Evolutionary conservation across 2,113 vertebrate genomes (phyloP).

Genomic region (Ceyx cyanopectus): DNA sequence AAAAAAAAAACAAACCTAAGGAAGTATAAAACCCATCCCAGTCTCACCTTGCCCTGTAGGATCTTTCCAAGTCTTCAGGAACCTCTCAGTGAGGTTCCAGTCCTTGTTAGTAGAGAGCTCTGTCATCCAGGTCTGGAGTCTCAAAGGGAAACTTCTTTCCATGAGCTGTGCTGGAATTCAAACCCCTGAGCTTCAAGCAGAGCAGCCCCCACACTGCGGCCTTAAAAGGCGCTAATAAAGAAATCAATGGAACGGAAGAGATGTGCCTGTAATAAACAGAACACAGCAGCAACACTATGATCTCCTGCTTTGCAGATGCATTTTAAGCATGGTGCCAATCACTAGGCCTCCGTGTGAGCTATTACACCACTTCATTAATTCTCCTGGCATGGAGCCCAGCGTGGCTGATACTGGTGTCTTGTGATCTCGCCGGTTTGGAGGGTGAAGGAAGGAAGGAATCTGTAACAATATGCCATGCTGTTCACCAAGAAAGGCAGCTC

Average conservation of each 20-base stretch:
- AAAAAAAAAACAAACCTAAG: neutral
- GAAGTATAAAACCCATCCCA: neutral
- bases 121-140: constrained; percentile 13
- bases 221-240: constrained; percentile 60
- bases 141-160: constrained; percentile 5
- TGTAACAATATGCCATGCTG: neutral
- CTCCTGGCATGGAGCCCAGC: constrained; percentile 68
- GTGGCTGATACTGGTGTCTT: constrained; percentile 51
- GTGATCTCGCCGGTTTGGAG: constrained; percentile 48
- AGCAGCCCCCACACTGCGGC: neutral
- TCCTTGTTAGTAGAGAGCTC: neutral
- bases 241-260: constrained; percentile 70
- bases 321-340: constrained; percentile 64
- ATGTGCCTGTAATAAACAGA: constrained; percentile 72
- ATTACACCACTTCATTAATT: constrained; percentile 77
- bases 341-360: constrained; percentile 65
- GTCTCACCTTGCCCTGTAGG: neutral
- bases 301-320: constrained; percentile 71
- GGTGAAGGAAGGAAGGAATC: constrained; percentile 19
- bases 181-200: constrained; percentile 26
- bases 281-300: constrained; percentile 48
- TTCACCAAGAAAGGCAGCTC: neutral
- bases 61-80: neutral
- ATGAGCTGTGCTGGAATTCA: constrained; percentile 52
- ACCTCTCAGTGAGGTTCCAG: neutral